phyloP scores from a whole-genome alignment of 2,888 invertebrate genomes.

The Lasioglossum vierecki region DNA sequence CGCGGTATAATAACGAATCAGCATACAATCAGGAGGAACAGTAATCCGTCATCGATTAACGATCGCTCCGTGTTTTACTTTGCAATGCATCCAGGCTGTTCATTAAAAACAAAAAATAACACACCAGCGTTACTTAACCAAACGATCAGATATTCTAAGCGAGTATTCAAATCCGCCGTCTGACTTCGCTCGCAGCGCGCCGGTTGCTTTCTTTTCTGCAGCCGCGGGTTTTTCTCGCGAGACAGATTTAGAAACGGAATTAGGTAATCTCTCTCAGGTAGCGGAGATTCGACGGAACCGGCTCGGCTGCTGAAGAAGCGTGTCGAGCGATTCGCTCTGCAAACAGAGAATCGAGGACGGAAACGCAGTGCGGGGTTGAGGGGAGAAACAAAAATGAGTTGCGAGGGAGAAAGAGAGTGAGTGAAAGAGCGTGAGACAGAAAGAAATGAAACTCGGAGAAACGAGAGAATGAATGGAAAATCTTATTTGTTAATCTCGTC shows the following conservation, averaged over 20 bases:
- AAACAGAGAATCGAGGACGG: background rate
- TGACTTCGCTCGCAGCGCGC: background rate
- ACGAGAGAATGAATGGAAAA: conserved; percentile 15
- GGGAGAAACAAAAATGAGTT: background rate
- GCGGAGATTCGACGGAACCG: background rate
- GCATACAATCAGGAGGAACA: background rate
- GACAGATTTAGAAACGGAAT: background rate
- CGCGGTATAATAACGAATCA: background rate
- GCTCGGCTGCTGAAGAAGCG: background rate
- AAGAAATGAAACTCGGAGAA: background rate
- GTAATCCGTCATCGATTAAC: background rate
- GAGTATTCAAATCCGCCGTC: background rate
- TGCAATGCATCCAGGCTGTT: background rate
- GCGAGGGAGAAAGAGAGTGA: background rate
- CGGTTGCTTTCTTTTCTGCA: background rate
- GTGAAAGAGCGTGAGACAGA: background rate
- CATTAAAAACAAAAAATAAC: background rate
- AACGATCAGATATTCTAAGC: background rate
- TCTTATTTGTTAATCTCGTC: conserved; percentile 22
- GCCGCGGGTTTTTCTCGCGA: background rate
- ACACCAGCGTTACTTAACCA: background rate
- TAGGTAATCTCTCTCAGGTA: conserved; percentile 2
- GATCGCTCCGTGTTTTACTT: background rate
- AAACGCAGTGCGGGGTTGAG: conserved; percentile 26
- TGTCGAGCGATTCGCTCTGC: background rate